A percentile compares a stretch with the other conserved stretches of the same genome.
Evolutionary conservation across 1,140 invertebrate species (phyloP).

Genomic region (Notospermus geniculatus): DNA sequence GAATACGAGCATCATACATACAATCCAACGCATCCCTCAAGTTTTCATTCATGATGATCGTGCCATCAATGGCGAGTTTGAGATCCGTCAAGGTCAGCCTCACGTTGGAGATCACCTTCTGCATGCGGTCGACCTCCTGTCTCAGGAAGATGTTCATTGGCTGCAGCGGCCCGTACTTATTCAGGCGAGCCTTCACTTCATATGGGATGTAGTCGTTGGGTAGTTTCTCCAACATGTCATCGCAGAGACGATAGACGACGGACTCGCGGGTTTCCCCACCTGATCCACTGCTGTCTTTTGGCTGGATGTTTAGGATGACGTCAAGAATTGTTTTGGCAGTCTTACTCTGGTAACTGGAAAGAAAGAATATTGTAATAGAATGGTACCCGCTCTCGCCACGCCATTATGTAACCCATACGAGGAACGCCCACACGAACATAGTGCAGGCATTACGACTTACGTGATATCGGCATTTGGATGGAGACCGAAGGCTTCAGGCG

Average conservation of each 20-base stretch:
- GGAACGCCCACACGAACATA: no score
- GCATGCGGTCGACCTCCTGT: conserved; percentile 93
- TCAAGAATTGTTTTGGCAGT: conserved; percentile 91
- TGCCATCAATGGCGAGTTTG: conserved; percentile 93
- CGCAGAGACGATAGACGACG: conserved; percentile 83
- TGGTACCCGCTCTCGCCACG: no score
- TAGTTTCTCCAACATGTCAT: conserved; percentile 91
- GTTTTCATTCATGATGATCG: conserved; percentile 92
- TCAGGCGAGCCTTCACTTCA: conserved; percentile 81
- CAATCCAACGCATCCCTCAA: conserved; percentile 85
- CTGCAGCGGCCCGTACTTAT: conserved; percentile 79
- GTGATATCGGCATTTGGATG: conserved; percentile 96
- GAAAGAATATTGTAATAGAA: not conserved
- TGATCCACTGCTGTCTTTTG: conserved; percentile 81
- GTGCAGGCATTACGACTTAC: conserved; percentile 56
- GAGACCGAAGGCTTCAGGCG: conserved; percentile 94
- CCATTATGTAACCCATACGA: no score
- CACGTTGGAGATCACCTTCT: conserved; percentile 78
- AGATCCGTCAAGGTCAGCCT: conserved; percentile 81
- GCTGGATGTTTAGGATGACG: conserved; percentile 91
- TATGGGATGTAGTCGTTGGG: conserved; percentile 86
- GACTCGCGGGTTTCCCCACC: conserved; percentile 77
- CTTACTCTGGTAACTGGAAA: conserved; percentile 76
- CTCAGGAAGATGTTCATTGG: conserved; percentile 96
- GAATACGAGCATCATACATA: conserved; percentile 94